These are phyloP conservation scores for Zaprionus taronus DNA, from an alignment of 1,140 invertebrate species.

Conservation along the genomic window DNA sequence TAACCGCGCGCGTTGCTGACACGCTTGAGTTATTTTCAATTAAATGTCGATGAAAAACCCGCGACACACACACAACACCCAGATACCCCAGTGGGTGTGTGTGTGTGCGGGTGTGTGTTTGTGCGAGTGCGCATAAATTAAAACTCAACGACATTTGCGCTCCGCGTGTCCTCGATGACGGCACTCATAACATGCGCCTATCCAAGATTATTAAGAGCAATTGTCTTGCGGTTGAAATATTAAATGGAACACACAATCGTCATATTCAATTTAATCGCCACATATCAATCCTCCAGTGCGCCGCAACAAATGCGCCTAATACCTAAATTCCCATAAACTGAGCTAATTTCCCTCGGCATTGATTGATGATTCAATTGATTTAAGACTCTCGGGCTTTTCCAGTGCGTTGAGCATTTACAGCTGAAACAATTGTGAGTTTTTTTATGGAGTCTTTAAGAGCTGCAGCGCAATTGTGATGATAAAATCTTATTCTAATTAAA, in stretches of 20 bases:
- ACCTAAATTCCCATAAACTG: constrained; percentile 15
- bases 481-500: too few species aligned
- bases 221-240: constrained; percentile 55
- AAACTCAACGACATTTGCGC: constrained; percentile 60
- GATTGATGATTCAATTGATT: constrained; percentile 46
- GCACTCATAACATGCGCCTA: constrained; percentile 61
- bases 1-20: constrained; percentile 80
- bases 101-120: constrained; percentile 21
- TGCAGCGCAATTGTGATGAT: too few species aligned
- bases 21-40: constrained; percentile 83
- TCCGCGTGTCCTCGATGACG: constrained; percentile 57
- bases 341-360: constrained; percentile 26
- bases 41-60: constrained; percentile 81
- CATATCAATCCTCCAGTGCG: constrained; percentile 3
- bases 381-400: constrained; percentile 10
- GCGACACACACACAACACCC: constrained; percentile 47
- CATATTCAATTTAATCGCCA: constrained; percentile 48
- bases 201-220: constrained; percentile 57
- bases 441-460: neutral
- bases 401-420: neutral
- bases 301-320: neutral
- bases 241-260: constrained; percentile 54
- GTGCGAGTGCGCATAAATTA: constrained; percentile 72
- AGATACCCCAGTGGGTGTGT: constrained; percentile 13
- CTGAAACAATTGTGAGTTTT: neutral